A percentile compares a stretch with the other conserved stretches of the same genome.
Evolutionary conservation across 1,140 invertebrate genomes (phyloP).

Genomic region (Ganaspis sp.): DNA sequence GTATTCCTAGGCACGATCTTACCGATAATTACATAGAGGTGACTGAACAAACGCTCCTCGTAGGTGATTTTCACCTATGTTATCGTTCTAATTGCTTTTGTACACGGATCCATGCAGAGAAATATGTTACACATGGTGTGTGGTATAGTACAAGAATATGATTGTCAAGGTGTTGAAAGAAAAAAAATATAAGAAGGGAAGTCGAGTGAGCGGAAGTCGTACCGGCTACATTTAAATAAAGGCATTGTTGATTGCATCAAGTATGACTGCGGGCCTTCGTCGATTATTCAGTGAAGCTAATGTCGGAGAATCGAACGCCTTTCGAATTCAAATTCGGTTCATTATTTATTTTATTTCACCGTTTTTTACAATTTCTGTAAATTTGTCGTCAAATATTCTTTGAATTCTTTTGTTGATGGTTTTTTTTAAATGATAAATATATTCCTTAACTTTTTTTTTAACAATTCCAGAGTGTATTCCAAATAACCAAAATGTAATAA

Average conservation of each 20-base stretch:
- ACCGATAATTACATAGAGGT: conserved; percentile 49
- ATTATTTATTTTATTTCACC: background rate
- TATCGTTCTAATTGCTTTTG: conserved; percentile 39
- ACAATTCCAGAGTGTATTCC: no score
- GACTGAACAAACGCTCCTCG: conserved; percentile 39
- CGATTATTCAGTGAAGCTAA: conserved; percentile 9
- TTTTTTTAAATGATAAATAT: no score
- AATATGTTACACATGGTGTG: background rate
- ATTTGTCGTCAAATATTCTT: no score
- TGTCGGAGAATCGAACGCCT: conserved; percentile 44
- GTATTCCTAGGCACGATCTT: conserved; percentile 48
- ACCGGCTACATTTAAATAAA: conserved; percentile 4
- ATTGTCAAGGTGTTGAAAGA: conserved; percentile 34
- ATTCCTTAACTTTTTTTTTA: no score
- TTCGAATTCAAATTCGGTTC: conserved; percentile 22
- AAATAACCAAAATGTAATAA: no score
- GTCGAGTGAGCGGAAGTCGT: background rate
- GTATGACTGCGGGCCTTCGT: conserved; percentile 33
- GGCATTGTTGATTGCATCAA: conserved; percentile 34
- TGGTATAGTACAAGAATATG: conserved; percentile 2
- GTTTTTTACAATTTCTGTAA: no score
- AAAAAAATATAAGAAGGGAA: conserved; percentile 9
- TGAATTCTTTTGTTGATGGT: no score
- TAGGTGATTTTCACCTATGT: conserved; percentile 26
- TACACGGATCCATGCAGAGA: conserved; percentile 27